Evolutionary conservation across 1,140 invertebrate species (phyloP), one percentile per base, ranked within the genome.

Genomic region (Brachionus rotundiformis): DNA sequence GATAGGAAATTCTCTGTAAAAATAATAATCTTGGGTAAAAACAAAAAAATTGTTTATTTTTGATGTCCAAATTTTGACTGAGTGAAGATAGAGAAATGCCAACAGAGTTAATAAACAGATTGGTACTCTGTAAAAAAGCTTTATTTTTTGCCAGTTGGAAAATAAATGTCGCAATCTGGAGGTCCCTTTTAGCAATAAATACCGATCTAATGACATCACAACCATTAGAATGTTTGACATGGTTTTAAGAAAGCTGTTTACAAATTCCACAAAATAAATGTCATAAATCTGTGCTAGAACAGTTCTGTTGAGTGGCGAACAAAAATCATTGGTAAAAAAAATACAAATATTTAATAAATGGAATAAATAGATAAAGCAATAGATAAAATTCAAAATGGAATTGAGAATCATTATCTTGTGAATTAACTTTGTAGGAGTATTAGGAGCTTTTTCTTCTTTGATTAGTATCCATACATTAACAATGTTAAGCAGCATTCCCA

Each of bases 281-380:
- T 73, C 68, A 73, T 41, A 73, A 41, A 41, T 16, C 33, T 73
- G 68, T 41, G 19, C 23, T 23, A 73, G 4, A 73, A 73, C 39
- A 31, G 16, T 73, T 39, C 68, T 16, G 19, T 41, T 41, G 23
- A 41, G 5, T 41, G 7, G 16, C 23, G 36, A 73, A 41, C 68
- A 73, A 73, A 73, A 73, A 23, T 10, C 8, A 25, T 36, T 16
- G 10, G 33, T 41, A 73, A 41, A 73, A 41, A 41, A 73, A 41
- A 27, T 23, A 27, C 68, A 73, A 1, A 44, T 23, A 73, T 73
- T 73, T 19, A 41, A 23, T 41, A 73, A 13, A 73, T 73, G 68
- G 19, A 68, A 68, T 33, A 36, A 33, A 16, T 68, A 68, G 27
- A 68, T 39, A 39, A 68, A 39, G 19, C 27, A 68, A 68, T 33